phyloP scores from a whole-genome alignment of 2,797 vertebrate genomes.

The Botia almorhae region DNA sequence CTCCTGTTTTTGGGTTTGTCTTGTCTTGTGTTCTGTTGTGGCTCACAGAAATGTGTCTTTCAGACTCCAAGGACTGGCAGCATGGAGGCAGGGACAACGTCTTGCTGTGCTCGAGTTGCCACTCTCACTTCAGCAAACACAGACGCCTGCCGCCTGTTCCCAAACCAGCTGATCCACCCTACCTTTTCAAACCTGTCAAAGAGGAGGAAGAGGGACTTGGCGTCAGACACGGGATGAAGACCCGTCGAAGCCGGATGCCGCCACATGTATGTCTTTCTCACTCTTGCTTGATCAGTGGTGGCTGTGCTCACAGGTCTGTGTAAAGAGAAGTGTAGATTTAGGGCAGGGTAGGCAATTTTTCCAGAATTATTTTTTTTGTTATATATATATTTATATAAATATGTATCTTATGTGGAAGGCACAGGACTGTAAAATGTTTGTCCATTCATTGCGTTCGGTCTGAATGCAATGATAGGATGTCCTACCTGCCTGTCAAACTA shows the following conservation, averaged over 20 bases:
- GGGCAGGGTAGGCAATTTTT: no score
- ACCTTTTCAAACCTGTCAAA: conserved; percentile 98
- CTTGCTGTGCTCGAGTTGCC: conserved; percentile 89
- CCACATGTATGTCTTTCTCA: conserved; percentile 72
- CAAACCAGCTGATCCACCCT: conserved; percentile 89
- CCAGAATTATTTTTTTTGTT: no score
- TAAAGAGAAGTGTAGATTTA: not conserved
- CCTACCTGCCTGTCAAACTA: no score
- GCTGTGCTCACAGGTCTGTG: not conserved
- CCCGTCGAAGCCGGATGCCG: conserved; percentile 92
- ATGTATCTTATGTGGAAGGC: no score
- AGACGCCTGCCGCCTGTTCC: conserved; percentile 90
- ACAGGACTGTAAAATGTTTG: no score
- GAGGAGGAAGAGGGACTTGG: conserved; percentile 94
- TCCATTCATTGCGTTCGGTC: no score
- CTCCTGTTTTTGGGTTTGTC: not conserved
- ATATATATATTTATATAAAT: no score
- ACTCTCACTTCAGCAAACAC: conserved; percentile 95
- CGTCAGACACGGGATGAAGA: conserved; percentile 98
- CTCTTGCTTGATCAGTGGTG: not conserved
- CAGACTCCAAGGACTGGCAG: conserved; percentile 97
- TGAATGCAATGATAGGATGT: no score
- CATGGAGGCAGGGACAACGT: conserved; percentile 90
- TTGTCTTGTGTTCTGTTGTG: not conserved
- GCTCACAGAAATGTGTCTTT: conserved; percentile 11